phyloP scores from a whole-genome alignment of 2,888 invertebrate genomes.

The Ferrisia virgata region DNA sequence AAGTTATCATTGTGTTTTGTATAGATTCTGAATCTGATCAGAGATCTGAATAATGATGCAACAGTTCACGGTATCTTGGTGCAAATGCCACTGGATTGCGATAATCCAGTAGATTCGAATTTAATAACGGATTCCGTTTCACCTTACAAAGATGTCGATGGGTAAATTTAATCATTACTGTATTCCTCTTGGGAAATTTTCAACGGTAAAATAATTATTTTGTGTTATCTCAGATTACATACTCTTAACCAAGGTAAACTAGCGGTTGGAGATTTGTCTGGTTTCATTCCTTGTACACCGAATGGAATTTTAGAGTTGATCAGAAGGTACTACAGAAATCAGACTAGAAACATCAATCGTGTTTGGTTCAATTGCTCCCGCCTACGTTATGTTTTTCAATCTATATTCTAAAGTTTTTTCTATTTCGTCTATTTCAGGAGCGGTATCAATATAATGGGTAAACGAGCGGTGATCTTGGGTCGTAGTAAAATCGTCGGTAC shows the following conservation, averaged over 20 bases:
- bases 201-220: not conserved
- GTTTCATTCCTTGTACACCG: slow-evolving; percentile 95
- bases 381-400: too few species aligned
- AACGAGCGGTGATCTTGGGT: slow-evolving; percentile 88
- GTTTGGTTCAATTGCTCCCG: too few species aligned
- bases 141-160: slow-evolving; percentile 92
- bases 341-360: too few species aligned
- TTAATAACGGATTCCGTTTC: slow-evolving; percentile 82
- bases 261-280: slow-evolving; percentile 81
- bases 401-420: too few species aligned
- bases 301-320: slow-evolving; percentile 91
- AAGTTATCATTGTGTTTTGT: too few species aligned
- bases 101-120: slow-evolving; percentile 78
- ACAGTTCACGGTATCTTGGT: slow-evolving; percentile 91
- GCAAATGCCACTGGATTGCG: slow-evolving; percentile 90
- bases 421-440: slow-evolving; percentile 54
- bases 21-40: slow-evolving; percentile 67
- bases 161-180: slow-evolving; percentile 59
- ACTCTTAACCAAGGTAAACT: slow-evolving; percentile 91
- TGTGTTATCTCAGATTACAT: slow-evolving; percentile 67
- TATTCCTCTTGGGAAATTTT: not conserved
- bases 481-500: slow-evolving; percentile 97
- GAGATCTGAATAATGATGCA: slow-evolving; percentile 76
- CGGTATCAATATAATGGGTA: slow-evolving; percentile 74
- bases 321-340: slow-evolving; percentile 66